Conservation (phyloP, 2,113 vertebrate species). For the Xyliphius kryptos region DNA sequence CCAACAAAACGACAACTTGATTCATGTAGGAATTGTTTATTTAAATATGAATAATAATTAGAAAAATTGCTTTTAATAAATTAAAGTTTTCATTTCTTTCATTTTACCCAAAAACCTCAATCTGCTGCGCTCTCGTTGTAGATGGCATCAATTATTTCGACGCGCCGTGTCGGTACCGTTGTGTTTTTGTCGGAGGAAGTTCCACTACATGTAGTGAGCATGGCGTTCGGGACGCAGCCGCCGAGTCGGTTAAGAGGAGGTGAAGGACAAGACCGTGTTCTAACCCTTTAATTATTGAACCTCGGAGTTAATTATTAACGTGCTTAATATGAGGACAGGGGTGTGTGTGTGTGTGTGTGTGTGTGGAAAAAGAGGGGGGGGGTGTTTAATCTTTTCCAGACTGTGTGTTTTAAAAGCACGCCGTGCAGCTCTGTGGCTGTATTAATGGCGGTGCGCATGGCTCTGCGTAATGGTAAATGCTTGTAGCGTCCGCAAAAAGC, state of each 20-base stretch:
- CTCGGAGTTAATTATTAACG: constrained; percentile 39
- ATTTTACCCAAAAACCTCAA: no score
- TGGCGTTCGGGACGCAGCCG: no score
- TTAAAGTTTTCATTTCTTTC: no score
- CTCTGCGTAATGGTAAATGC: constrained; percentile 47
- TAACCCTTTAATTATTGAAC: constrained; percentile 42
- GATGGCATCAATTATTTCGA: no score
- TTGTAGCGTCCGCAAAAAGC: constrained; percentile 38
- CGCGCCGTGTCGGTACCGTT: no score
- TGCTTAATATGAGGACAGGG: constrained; percentile 29
- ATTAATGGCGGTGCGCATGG: constrained; percentile 29
- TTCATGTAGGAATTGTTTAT: no score
- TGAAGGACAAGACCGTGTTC: constrained; percentile 30
- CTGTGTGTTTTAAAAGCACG: constrained; percentile 29
- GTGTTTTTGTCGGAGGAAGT: no score
- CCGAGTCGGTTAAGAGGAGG: constrained; percentile 6
- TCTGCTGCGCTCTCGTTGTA: no score
- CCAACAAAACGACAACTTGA: no score
- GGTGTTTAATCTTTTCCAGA: constrained; percentile 33
- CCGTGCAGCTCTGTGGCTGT: constrained; percentile 12
- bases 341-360: constrained; percentile 5
- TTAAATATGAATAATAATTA: no score
- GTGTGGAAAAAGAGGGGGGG: constrained; percentile 2
- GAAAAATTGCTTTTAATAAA: no score
- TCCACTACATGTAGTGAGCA: no score